Conservation (phyloP, 2,797 vertebrate genomes). For the Hemitrygon akajei region DNA sequence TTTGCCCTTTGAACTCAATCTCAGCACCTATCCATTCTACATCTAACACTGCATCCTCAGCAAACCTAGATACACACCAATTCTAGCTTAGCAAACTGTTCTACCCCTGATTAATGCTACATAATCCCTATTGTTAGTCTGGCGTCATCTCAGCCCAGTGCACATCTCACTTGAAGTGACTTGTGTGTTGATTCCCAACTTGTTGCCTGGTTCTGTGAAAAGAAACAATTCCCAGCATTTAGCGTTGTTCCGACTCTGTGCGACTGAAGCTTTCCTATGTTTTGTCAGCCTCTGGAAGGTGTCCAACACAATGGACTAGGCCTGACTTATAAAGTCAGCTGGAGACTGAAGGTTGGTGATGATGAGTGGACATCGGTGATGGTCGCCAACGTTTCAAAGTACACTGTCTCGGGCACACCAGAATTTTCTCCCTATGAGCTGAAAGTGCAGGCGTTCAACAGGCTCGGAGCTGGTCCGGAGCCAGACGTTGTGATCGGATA, state of each 20-base stretch:
- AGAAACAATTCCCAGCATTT: neutral
- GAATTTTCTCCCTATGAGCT: slow-evolving; percentile 85
- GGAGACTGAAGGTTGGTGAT: slow-evolving; percentile 78
- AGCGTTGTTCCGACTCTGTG: too few relatives aligned
- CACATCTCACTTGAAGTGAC: too few relatives aligned
- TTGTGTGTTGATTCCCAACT: neutral
- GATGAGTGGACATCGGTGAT: slow-evolving; percentile 74
- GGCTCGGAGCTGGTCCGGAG: slow-evolving; percentile 73
- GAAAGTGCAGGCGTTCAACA: slow-evolving; percentile 87
- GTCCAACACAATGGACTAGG: slow-evolving; percentile 86
- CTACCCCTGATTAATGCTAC: neutral
- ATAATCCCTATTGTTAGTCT: too few relatives aligned
- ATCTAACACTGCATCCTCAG: too few relatives aligned
- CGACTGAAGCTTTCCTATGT: neutral
- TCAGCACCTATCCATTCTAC: too few relatives aligned
- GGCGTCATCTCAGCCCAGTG: neutral
- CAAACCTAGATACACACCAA: too few relatives aligned
- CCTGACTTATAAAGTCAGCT: slow-evolving; percentile 86
- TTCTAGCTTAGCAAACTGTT: neutral
- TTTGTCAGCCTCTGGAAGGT: slow-evolving; percentile 69
- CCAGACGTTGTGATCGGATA: slow-evolving; percentile 67
- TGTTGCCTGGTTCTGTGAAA: neutral
- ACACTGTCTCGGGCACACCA: slow-evolving; percentile 83
- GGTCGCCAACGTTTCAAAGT: slow-evolving; percentile 83
- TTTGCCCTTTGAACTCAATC: too few relatives aligned